Evolutionary conservation across 1,140 invertebrate species (phyloP), one percentile per base, ranked within the genome.

Genomic region (Neodiprion lecontei): DNA sequence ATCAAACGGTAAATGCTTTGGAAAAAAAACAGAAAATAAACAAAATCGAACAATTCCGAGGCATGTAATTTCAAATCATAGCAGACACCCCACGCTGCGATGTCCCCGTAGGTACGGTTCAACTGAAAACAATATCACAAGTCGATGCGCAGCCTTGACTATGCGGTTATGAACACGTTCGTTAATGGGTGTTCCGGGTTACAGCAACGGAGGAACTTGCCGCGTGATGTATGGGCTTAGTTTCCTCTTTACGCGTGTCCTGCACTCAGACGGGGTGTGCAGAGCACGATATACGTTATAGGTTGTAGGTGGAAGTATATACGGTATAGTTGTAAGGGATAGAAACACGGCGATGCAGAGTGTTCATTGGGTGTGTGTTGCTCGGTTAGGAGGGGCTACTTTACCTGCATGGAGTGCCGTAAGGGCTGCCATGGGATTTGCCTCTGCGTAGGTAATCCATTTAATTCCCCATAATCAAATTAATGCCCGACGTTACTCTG

Each of bases 381-480:
- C 28, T 40, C 28, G 5, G 28, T 40, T 2, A 40, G 28, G 28
- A 40, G 28, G 28, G 28, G 28, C 28, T 40, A 5, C 28, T 40
- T 5, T 40, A 40, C 28, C 28, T 61, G 11, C 9, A 61, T 61
- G n/a, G 11, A 0, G 28, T 17, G n/a, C 5, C 53, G n/a, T 61
- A 61, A 61, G 53, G 53, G 53, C 0, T 8, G 53, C 53, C 9
- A 12, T 12, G 53, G 53, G 53, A 61, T 17, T 61, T 61, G 53
- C 4, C n/a, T 12, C 53, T 17, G 53, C n/a, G 11, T 17, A 12
- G 2, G 53, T 61, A 61, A 61, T 61, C n/a, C 53, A 61, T 61
- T 61, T 61, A 61, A 61, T 14, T 61, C 53, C 53, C n/a, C 53
- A 17, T 61, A 61, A 61, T 61, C 53, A 61, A 61, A 61, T 61